Evolutionary conservation across 1,140 invertebrate genomes (phyloP).

Genomic region (Vanessa tameamea): DNA sequence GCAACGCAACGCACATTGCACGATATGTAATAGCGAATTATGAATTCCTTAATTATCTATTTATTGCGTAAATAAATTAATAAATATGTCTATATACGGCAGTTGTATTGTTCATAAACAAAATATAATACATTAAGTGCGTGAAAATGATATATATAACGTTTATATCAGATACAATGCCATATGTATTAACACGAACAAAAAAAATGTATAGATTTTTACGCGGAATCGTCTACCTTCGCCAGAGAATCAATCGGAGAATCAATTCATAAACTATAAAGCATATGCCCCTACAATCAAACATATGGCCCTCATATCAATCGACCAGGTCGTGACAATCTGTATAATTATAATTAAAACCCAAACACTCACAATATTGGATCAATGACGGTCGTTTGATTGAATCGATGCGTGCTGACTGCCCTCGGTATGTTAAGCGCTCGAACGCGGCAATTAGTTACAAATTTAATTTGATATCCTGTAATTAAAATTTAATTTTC

Average conservation of each 20-base stretch:
- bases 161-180: too few relatives aligned
- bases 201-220: too few relatives aligned
- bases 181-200: too few relatives aligned
- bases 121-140: too few relatives aligned
- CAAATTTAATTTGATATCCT: slow-evolving; percentile 64
- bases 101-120: too few relatives aligned
- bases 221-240: too few relatives aligned
- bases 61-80: too few relatives aligned
- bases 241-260: neutral
- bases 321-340: slow-evolving; percentile 28
- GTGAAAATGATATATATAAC: too few relatives aligned
- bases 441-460: slow-evolving; percentile 60
- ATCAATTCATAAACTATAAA: slow-evolving; percentile 11
- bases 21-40: too few relatives aligned
- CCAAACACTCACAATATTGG: slow-evolving; percentile 37
- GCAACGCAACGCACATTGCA: too few relatives aligned
- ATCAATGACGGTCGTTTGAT: slow-evolving; percentile 49
- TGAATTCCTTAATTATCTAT: too few relatives aligned
- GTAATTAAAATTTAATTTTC: slow-evolving; percentile 60
- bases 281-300: slow-evolving; percentile 21
- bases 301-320: slow-evolving; percentile 33
- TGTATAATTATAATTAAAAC: slow-evolving; percentile 40
- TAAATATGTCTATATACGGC: too few relatives aligned
- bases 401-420: slow-evolving; percentile 49
- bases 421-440: slow-evolving; percentile 54